Evolutionary conservation across 2,113 vertebrate genomes (phyloP).

Genomic region (Lutjanus erythropterus): DNA sequence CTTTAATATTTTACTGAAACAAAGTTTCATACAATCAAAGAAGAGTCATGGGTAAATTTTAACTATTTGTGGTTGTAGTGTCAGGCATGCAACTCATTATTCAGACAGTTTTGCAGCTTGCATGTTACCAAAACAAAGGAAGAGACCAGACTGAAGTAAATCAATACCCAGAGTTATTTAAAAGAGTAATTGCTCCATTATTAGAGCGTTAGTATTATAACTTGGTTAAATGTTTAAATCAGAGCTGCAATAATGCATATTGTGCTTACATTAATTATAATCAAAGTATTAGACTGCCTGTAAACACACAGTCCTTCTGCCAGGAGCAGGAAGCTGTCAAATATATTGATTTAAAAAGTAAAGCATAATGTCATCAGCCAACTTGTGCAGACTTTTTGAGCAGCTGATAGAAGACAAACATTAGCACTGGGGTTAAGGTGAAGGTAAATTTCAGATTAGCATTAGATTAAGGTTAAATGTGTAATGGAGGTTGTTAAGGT

Average conservation of each 20-base stretch:
- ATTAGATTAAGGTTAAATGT: conserved; percentile 28
- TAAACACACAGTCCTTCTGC: conserved; percentile 10
- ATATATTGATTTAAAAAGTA: conserved; percentile 26
- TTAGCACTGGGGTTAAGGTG: neutral
- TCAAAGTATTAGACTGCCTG: neutral
- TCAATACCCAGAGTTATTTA: neutral
- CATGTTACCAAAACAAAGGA: neutral
- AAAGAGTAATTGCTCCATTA: conserved; percentile 1
- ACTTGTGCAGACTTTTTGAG: neutral
- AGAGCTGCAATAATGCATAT: conserved; percentile 9
- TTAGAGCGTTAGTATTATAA: neutral
- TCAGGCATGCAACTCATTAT: neutral
- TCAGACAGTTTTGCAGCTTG: conserved; percentile 12
- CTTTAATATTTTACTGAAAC: too few relatives aligned
- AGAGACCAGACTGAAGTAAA: neutral
- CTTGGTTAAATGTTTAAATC: conserved; percentile 3
- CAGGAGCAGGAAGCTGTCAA: conserved; percentile 1
- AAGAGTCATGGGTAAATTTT: too few relatives aligned
- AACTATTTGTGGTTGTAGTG: too few relatives aligned
- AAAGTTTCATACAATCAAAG: too few relatives aligned
- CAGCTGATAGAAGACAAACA: neutral
- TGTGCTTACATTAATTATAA: conserved; percentile 11
- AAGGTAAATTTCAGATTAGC: conserved; percentile 23
- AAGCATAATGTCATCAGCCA: conserved; percentile 9
- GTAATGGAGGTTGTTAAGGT: conserved; percentile 28